A percentile compares a stretch with the other conserved stretches of the same genome.
Conservation (phyloP, 2,888 invertebrate species). For the Philopedon plagiatum region DNA sequence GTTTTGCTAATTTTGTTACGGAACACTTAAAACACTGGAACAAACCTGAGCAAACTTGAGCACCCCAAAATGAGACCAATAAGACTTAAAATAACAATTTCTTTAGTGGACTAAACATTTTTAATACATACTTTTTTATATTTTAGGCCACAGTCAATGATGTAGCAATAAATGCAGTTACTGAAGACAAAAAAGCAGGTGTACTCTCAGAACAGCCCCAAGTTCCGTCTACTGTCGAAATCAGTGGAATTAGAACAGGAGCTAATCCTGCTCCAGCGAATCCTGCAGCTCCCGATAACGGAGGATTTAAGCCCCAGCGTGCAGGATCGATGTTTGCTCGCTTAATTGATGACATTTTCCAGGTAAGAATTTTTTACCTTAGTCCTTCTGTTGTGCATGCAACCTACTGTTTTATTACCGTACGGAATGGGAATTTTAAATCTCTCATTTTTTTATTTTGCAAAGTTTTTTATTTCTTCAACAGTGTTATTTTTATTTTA, state of each 20-base stretch:
- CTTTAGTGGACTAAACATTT: no score
- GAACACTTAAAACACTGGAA: no score
- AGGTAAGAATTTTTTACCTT: slow-evolving; percentile 57
- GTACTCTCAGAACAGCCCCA: slow-evolving; percentile 22
- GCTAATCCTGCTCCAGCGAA: slow-evolving; percentile 54
- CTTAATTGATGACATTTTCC: slow-evolving; percentile 66
- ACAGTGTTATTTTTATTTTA: not conserved
- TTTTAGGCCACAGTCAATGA: slow-evolving; percentile 62
- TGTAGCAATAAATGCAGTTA: slow-evolving; percentile 59
- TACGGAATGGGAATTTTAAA: no score
- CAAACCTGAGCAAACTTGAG: no score
- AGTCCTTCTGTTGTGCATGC: no score
- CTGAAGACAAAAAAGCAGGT: slow-evolving; percentile 55
- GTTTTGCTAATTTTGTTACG: no score
- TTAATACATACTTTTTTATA: slow-evolving; percentile 11
- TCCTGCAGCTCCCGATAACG: slow-evolving; percentile 48
- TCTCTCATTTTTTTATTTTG: not conserved
- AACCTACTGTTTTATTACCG: no score
- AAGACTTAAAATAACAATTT: no score
- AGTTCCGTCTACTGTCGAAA: slow-evolving; percentile 58
- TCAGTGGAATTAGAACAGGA: slow-evolving; percentile 61
- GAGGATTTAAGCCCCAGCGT: slow-evolving; percentile 61
- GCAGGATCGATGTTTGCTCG: slow-evolving; percentile 64
- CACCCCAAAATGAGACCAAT: no score
- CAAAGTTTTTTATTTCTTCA: not conserved